A percentile compares a stretch with the other conserved stretches of the same genome.
These are phyloP conservation scores for Sphaerophoria taeniata DNA, from an alignment of 2,888 invertebrate species.

Conservation along the genomic window DNA sequence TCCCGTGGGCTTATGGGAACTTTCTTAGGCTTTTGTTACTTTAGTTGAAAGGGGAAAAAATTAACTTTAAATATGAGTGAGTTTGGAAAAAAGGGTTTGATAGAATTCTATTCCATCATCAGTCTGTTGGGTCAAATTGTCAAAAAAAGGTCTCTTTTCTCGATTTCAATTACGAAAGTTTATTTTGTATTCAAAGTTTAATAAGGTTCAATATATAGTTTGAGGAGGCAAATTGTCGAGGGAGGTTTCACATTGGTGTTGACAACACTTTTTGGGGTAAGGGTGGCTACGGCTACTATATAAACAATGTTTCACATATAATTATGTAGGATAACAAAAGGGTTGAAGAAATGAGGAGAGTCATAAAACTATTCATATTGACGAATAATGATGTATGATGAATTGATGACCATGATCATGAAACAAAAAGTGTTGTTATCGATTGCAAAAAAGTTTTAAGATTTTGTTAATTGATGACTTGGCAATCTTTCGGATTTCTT, in stretches of 20 bases:
- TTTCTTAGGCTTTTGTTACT: conserved; percentile 41
- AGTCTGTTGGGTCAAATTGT: conserved; percentile 39
- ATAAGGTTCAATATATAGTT: conserved; percentile 15
- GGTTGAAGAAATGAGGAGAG: no score
- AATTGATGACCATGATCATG: no score
- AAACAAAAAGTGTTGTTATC: no score
- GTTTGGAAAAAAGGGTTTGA: conserved; percentile 43
- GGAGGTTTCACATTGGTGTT: neutral
- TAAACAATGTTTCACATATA: no score
- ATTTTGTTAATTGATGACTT: no score
- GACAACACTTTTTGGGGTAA: neutral
- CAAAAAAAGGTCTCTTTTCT: conserved; percentile 30
- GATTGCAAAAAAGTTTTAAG: no score
- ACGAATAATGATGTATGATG: no score
- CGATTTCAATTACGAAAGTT: conserved; percentile 59
- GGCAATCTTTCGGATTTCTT: no score
- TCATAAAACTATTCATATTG: no score
- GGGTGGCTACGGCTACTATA: no score
- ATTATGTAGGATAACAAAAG: no score
- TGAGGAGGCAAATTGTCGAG: conserved; percentile 28
- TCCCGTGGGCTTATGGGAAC: conserved; percentile 4
- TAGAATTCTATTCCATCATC: conserved; percentile 17
- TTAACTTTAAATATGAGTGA: conserved; percentile 3
- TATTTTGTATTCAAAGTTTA: conserved; percentile 41
- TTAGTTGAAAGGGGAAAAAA: neutral